These are phyloP conservation scores for Diplodus puntazzo DNA, from an alignment of 2,797 vertebrate species.

Conservation along the genomic window DNA sequence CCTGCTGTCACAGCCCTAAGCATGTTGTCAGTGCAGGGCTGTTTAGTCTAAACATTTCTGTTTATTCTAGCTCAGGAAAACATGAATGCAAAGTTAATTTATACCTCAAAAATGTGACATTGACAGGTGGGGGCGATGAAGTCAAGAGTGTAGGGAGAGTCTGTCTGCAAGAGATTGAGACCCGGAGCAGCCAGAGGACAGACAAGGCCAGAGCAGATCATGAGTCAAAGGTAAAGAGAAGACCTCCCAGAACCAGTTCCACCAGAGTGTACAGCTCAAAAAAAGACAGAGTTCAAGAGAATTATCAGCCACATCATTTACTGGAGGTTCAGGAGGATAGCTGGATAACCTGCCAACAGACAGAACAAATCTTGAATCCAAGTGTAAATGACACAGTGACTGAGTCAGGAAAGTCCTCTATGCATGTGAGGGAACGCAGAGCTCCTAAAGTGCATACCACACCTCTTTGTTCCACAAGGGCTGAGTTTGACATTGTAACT, in stretches of 20 bases:
- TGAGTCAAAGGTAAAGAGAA: conserved; percentile 12
- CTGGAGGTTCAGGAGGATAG: neutral
- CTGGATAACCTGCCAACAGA: conserved; percentile 16
- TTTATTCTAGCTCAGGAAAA: conserved; percentile 8
- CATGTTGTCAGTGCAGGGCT: too few species aligned
- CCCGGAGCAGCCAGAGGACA: conserved; percentile 33
- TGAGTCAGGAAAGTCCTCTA: conserved; percentile 8
- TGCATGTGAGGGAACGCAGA: neutral
- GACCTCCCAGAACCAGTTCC: neutral
- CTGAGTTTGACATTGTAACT: conserved; percentile 54
- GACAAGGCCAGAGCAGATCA: conserved; percentile 16
- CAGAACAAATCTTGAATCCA: conserved; percentile 8
- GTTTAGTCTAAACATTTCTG: neutral
- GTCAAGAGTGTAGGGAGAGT: conserved; percentile 30
- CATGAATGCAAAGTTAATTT: neutral
- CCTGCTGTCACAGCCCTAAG: too few species aligned
- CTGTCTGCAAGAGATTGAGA: conserved; percentile 26
- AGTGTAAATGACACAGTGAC: neutral
- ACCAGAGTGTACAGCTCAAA: neutral
- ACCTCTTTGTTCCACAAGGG: conserved; percentile 10
- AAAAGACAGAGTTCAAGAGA: neutral
- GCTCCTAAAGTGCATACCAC: neutral
- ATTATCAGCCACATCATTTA: neutral
- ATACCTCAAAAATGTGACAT: conserved; percentile 17
- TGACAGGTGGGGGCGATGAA: conserved; percentile 53